Conservation (phyloP, 2,113 vertebrate species). For the Notarius lentiginosus region DNA sequence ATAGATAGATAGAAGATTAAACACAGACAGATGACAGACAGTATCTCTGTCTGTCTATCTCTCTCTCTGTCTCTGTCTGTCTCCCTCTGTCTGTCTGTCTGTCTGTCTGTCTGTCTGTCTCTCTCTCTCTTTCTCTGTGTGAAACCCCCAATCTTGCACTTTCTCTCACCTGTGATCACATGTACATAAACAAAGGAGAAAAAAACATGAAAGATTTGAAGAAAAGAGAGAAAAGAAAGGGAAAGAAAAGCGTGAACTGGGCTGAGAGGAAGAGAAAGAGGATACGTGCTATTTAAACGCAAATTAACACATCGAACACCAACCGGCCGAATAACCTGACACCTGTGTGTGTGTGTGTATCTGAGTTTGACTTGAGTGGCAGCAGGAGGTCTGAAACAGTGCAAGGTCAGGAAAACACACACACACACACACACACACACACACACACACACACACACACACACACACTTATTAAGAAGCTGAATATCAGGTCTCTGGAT, state of each 20-base stretch:
- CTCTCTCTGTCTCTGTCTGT: not conserved
- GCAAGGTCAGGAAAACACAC: not conserved
- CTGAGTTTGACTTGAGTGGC: conserved; percentile 1
- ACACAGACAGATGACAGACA: not conserved
- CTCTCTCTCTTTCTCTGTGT: not conserved
- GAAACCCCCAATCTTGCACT: not conserved
- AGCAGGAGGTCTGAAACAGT: not conserved
- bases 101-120: too few species aligned
- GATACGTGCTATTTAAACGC: conserved; percentile 73
- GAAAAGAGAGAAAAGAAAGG: conserved; percentile 35
- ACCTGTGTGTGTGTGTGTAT: conserved; percentile 55
- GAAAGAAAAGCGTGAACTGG: conserved; percentile 18
- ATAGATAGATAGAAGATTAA: not conserved
- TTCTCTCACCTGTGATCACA: not conserved
- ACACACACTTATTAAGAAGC: not conserved
- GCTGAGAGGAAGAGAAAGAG: conserved; percentile 63
- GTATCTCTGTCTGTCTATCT: not conserved
- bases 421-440: not conserved
- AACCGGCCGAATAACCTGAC: conserved; percentile 71
- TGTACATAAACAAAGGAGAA: not conserved
- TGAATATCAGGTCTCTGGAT: not conserved
- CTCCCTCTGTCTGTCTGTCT: too few species aligned
- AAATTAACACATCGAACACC: conserved; percentile 76
- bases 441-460: not conserved
- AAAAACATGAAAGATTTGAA: not conserved